Conservation (phyloP, 2,113 vertebrate species). For the Anhinga rufa region DNA sequence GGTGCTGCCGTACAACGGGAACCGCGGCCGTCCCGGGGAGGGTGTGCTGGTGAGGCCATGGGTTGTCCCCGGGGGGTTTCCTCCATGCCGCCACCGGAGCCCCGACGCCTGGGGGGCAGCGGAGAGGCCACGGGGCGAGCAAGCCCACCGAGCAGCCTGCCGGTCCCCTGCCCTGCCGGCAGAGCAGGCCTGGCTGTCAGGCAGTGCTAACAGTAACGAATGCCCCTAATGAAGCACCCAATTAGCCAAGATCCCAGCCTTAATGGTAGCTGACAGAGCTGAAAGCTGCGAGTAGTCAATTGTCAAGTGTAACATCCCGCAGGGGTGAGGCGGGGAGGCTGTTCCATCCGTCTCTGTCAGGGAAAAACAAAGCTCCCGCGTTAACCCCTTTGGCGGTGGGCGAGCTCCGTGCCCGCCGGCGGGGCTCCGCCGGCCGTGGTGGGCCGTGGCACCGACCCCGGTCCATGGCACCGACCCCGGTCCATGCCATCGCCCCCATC, state of each 20-base stretch:
- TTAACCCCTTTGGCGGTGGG: neutral
- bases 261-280: constrained; percentile 67
- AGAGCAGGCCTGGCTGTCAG: constrained; percentile 21
- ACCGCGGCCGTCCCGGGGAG: accelerated
- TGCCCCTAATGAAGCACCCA: constrained; percentile 64
- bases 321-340: constrained; percentile 15
- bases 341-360: constrained; percentile 62
- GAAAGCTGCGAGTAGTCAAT: constrained; percentile 43
- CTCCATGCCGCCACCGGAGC: accelerated
- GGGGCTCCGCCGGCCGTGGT: neutral
- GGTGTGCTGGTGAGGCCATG: accelerated
- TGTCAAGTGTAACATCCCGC: constrained; percentile 53
- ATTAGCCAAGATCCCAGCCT: constrained; percentile 51
- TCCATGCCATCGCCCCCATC: neutral
- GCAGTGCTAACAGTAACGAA: constrained; percentile 45
- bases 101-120: neutral
- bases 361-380: neutral
- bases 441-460: neutral
- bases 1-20: accelerated
- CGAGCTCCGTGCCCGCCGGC: accelerated
- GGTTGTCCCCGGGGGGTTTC: neutral
- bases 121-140: neutral
- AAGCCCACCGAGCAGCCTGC: neutral
- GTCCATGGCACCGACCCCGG: neutral
- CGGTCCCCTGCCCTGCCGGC: neutral